A percentile compares a stretch with the other conserved stretches of the same genome.
Evolutionary conservation across 1,140 invertebrate species (phyloP).

Genomic region (Musca domestica): DNA sequence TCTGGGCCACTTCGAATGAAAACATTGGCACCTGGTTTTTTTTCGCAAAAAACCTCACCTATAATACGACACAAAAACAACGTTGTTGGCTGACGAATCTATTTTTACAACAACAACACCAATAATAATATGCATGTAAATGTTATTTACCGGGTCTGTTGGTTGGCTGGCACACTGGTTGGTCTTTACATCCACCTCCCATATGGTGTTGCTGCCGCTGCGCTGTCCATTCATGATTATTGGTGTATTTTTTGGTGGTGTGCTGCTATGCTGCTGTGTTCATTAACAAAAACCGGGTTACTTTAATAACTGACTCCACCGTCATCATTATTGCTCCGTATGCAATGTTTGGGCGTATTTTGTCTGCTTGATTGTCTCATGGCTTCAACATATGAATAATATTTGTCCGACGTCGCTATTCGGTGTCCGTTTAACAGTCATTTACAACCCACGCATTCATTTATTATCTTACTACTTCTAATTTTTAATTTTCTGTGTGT

Average conservation of each 20-base stretch:
- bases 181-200: background rate
- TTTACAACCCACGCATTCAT: conserved; percentile 10
- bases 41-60: conserved; percentile 7
- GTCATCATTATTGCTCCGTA: too few species aligned
- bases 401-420: background rate
- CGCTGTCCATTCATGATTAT: background rate
- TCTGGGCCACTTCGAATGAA: background rate
- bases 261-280: background rate
- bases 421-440: background rate
- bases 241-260: background rate
- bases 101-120: conserved; percentile 8
- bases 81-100: background rate
- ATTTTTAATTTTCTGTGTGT: conserved; percentile 6
- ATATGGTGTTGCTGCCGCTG: conserved; percentile 2
- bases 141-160: conserved; percentile 12
- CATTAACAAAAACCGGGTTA: conserved; percentile 11
- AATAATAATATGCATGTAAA: background rate
- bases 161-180: background rate
- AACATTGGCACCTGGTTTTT: conserved; percentile 18
- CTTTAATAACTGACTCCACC: background rate
- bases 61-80: conserved; percentile 6
- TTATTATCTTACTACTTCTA: too few species aligned
- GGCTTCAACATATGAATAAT: background rate
- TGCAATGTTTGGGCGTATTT: conserved; percentile 4
- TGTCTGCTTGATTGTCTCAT: background rate